Evolutionary conservation across 2,113 vertebrate species (phyloP).

Genomic region (Halichoerus grypus): DNA sequence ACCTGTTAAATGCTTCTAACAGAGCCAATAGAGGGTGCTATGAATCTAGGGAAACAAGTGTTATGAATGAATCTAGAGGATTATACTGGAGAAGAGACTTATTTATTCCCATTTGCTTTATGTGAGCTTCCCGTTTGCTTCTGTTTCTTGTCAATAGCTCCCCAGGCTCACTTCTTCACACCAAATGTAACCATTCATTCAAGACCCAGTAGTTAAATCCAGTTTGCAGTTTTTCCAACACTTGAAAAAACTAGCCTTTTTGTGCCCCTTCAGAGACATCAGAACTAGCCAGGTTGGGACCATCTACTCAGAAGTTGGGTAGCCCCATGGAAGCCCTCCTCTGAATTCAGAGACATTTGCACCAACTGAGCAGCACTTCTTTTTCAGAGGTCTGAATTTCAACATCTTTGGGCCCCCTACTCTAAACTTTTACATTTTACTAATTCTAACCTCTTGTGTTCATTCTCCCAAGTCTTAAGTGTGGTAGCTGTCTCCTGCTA

Average conservation of each 20-base stretch:
- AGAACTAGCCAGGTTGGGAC: neutral
- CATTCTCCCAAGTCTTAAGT: neutral
- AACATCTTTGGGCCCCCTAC: neutral
- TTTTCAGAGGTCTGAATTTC: neutral
- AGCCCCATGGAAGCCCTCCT: neutral
- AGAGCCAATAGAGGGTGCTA: conserved; percentile 49
- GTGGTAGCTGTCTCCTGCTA: neutral
- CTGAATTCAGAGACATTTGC: neutral
- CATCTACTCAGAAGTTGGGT: neutral
- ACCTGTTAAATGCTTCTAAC: conserved; percentile 10
- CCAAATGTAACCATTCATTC: neutral
- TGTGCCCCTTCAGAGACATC: neutral
- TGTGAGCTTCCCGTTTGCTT: neutral
- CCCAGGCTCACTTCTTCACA: neutral
- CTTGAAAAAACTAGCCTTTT: neutral
- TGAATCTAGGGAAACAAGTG: conserved; percentile 25
- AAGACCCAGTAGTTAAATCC: neutral
- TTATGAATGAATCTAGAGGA: neutral
- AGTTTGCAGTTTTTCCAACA: neutral
- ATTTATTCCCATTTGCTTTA: neutral
- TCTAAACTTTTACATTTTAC: neutral
- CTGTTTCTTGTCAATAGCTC: neutral
- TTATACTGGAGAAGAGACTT: neutral
- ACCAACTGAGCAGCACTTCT: neutral
- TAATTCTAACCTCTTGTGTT: neutral